phyloP scores from a whole-genome alignment of 2,113 vertebrate species.

The Craseonycteris thonglongyai region DNA sequence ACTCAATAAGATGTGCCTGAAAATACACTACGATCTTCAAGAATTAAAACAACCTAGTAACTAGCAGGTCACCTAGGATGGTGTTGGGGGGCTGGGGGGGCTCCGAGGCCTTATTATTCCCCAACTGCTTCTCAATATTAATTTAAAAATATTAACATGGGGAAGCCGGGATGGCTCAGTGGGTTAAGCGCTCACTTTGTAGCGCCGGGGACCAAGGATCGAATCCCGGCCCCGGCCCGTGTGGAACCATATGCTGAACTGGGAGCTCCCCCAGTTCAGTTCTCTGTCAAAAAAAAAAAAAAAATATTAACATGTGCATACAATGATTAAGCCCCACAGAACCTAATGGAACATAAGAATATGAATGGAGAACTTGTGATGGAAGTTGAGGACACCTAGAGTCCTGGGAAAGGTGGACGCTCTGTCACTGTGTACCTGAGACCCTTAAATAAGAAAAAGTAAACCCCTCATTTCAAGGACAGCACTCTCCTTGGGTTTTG shows the following conservation, averaged over 20 bases:
- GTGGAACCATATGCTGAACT: too few relatives aligned
- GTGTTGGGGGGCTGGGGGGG: neutral
- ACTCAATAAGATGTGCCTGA: neutral
- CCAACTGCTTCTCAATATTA: neutral
- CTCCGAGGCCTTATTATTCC: too few relatives aligned
- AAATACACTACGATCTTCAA: neutral
- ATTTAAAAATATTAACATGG: neutral
- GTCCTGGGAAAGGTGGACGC: neutral
- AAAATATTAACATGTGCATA: fast-evolving
- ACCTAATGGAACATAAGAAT: neutral
- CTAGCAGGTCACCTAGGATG: neutral
- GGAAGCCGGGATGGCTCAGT: too few relatives aligned
- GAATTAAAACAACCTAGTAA: neutral
- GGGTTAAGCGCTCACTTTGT: too few relatives aligned
- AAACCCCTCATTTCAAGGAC: neutral
- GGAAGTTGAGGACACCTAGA: neutral
- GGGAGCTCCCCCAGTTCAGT: too few relatives aligned
- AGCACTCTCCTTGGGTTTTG: neutral
- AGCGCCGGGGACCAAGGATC: too few relatives aligned
- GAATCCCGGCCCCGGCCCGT: too few relatives aligned
- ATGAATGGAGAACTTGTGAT: neutral
- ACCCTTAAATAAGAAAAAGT: neutral
- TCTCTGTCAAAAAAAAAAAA: too few relatives aligned
- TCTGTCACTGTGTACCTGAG: fast-evolving
- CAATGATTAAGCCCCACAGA: neutral